Conservation (phyloP, 2,888 invertebrate genomes). For the Andrena camellia region DNA sequence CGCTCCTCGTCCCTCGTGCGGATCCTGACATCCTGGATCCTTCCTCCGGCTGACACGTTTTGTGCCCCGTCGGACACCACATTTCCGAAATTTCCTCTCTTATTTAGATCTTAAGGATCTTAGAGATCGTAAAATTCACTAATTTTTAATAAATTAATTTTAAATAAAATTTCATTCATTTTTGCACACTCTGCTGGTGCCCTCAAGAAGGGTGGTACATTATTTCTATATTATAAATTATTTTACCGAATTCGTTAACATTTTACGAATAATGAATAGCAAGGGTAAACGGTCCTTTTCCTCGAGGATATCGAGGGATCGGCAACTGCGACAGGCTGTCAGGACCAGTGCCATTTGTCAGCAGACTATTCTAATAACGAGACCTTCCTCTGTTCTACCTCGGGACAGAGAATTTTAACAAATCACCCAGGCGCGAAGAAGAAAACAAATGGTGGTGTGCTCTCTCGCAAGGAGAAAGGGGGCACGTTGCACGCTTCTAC, state of each 20-base stretch:
- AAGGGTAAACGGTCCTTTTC: neutral
- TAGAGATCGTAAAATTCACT: neutral
- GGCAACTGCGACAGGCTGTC: slow-evolving; percentile 63
- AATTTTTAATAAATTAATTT: neutral
- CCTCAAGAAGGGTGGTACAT: too few species aligned
- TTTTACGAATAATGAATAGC: neutral
- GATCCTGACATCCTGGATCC: slow-evolving; percentile 52
- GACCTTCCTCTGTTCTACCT: slow-evolving; percentile 46
- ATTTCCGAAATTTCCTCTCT: neutral
- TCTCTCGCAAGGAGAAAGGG: slow-evolving; percentile 66
- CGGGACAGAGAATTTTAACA: slow-evolving; percentile 69
- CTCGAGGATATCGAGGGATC: slow-evolving; percentile 15
- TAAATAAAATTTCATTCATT: neutral
- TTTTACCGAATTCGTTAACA: slow-evolving; percentile 1
- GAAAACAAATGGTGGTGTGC: slow-evolving; percentile 80
- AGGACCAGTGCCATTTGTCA: slow-evolving; percentile 68
- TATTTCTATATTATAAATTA: neutral
- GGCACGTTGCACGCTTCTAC: slow-evolving; percentile 78
- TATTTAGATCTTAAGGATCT: neutral
- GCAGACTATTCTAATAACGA: slow-evolving; percentile 72
- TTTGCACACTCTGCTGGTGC: neutral
- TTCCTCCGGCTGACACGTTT: slow-evolving; percentile 32
- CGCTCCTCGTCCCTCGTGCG: slow-evolving; percentile 25
- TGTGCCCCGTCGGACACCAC: neutral
- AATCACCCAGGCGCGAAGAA: slow-evolving; percentile 74